Evolutionary conservation across 2,888 invertebrate genomes (phyloP).

Genomic region (Ochlodes sylvanus): DNA sequence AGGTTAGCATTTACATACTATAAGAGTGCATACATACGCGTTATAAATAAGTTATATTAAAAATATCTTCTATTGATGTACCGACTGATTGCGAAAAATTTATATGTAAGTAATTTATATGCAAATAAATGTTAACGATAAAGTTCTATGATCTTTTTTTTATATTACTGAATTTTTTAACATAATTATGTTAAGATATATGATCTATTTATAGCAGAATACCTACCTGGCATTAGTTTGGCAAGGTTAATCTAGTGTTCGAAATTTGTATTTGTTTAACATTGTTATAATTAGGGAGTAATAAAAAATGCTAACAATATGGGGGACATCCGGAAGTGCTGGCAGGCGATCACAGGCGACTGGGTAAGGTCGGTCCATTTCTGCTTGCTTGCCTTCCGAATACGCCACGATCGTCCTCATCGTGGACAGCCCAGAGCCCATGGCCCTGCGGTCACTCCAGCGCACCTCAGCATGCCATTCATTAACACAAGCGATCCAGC

Average conservation of each 20-base stretch:
- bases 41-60: too few species aligned
- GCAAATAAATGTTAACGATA: constrained; percentile 14
- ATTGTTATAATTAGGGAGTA: not conserved
- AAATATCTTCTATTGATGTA: too few species aligned
- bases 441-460: constrained; percentile 56
- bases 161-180: not conserved
- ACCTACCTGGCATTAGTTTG: too few species aligned
- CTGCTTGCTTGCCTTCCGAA: constrained; percentile 83
- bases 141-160: constrained; percentile 15
- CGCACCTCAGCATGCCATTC: constrained; percentile 72
- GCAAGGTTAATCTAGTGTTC: too few species aligned
- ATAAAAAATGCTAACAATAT: constrained; percentile 61
- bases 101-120: constrained; percentile 24
- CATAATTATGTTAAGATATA: too few species aligned
- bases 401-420: constrained; percentile 86
- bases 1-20: constrained; percentile 23
- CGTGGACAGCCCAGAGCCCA: constrained; percentile 57
- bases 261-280: not conserved
- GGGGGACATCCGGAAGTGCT: constrained; percentile 62
- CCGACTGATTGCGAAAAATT: too few species aligned
- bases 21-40: too few species aligned
- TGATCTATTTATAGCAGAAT: too few species aligned
- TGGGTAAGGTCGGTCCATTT: constrained; percentile 77
- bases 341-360: constrained; percentile 73
- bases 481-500: constrained; percentile 75